A percentile compares a stretch with the other conserved stretches of the same genome.
Evolutionary conservation across 2,888 invertebrate species (phyloP).

Genomic region (Gymnocheta viridis): DNA sequence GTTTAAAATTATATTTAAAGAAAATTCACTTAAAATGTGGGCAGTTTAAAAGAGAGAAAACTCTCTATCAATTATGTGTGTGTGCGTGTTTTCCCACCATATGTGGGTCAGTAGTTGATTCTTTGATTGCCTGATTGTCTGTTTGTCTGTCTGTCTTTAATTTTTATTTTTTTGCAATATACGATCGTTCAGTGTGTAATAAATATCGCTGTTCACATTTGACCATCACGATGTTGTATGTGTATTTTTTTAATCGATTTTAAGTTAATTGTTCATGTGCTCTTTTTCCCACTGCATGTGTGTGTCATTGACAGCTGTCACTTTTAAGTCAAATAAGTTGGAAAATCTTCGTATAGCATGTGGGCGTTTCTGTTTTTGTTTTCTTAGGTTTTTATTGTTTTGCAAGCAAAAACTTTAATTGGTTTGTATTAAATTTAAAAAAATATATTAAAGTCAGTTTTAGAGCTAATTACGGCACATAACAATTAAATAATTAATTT

Average conservation of each 20-base stretch:
- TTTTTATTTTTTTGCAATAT: neutral
- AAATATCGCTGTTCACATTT: conserved; percentile 16
- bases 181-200: conserved; percentile 29
- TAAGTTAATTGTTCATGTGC: conserved; percentile 61
- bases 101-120: conserved; percentile 66
- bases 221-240: conserved; percentile 39
- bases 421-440: conserved; percentile 39
- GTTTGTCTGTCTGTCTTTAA: conserved; percentile 9
- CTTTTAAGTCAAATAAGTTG: conserved; percentile 32
- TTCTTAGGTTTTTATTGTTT: conserved; percentile 37
- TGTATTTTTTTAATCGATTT: conserved; percentile 56
- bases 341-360: conserved; percentile 17
- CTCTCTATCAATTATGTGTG: too few relatives aligned
- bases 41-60: neutral
- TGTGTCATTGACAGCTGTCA: conserved; percentile 58
- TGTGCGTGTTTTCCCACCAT: conserved; percentile 23
- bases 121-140: conserved; percentile 11
- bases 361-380: conserved; percentile 21
- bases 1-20: neutral
- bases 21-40: neutral
- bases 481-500: conserved; percentile 51
- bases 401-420: conserved; percentile 9
- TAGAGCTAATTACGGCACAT: neutral
- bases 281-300: conserved; percentile 19
- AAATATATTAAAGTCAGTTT: conserved; percentile 23